These are phyloP conservation scores for Takifugu bimaculatus DNA, from an alignment of 2,113 vertebrate genomes.

Conservation along the genomic window DNA sequence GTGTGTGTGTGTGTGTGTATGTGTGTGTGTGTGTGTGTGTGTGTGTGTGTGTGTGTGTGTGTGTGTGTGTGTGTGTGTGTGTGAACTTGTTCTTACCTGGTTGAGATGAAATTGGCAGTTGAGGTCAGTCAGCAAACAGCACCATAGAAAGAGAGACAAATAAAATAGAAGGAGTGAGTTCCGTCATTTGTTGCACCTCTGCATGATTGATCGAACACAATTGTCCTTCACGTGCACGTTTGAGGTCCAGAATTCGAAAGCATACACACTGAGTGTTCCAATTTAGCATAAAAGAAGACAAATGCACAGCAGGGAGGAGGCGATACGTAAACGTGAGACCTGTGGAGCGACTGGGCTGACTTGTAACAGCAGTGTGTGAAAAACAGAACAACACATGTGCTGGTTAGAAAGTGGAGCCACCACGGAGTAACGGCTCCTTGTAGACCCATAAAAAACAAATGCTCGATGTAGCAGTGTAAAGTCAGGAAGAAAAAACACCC, in stretches of 20 bases:
- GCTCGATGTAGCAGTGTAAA: slow-evolving; percentile 65
- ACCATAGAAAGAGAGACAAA: slow-evolving; percentile 2
- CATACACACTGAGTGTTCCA: neutral
- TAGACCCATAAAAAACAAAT: slow-evolving; percentile 75
- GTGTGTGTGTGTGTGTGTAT: neutral
- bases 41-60: neutral
- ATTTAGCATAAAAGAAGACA: slow-evolving; percentile 18
- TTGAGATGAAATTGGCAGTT: slow-evolving; percentile 4
- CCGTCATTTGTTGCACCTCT: too few species aligned
- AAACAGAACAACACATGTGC: slow-evolving; percentile 58
- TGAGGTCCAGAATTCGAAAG: too few species aligned
- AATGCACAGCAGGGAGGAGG: slow-evolving; percentile 14
- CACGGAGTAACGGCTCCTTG: slow-evolving; percentile 64
- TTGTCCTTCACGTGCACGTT: too few species aligned
- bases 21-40: neutral
- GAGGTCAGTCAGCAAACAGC: slow-evolving; percentile 1
- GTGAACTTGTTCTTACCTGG: slow-evolving; percentile 48
- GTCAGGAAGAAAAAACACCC: slow-evolving; percentile 13
- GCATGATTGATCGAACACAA: too few species aligned
- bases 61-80: slow-evolving; percentile 1
- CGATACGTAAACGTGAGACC: slow-evolving; percentile 45
- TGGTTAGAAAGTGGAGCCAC: slow-evolving; percentile 62
- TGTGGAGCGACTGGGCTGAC: slow-evolving; percentile 48
- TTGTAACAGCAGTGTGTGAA: slow-evolving; percentile 49
- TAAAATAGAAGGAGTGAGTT: neutral